Conservation (phyloP, 2,888 invertebrate genomes). For the Epinotia brunnichana region DNA sequence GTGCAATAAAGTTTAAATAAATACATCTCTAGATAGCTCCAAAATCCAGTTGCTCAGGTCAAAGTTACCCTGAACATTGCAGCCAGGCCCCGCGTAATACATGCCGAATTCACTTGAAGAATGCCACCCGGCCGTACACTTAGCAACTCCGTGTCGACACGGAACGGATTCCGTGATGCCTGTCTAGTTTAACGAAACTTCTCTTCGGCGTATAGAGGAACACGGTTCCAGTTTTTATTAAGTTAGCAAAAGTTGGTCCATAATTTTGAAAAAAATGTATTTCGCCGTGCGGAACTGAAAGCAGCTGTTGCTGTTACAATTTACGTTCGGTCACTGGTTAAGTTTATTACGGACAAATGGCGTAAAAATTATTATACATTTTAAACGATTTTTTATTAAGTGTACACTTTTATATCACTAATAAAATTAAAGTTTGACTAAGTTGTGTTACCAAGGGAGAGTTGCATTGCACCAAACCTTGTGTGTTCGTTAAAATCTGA, state of each 20-base stretch:
- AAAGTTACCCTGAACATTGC: constrained; percentile 6
- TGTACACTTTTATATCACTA: not conserved
- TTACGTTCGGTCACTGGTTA: not conserved
- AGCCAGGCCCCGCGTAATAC: not conserved
- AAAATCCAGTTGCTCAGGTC: not conserved
- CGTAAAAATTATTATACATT: not conserved
- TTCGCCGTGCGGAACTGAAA: not conserved
- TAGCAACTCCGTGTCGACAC: constrained; percentile 25
- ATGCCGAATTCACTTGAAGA: constrained; percentile 29
- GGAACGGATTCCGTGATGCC: constrained; percentile 24
- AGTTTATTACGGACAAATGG: not conserved
- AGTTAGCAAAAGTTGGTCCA: constrained; percentile 9
- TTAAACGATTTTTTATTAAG: not conserved
- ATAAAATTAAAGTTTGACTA: not conserved
- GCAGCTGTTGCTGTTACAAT: constrained; percentile 1
- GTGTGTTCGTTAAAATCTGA: too few relatives aligned
- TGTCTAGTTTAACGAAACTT: constrained; percentile 34
- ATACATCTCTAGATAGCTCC: not conserved
- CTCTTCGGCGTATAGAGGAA: constrained; percentile 8
- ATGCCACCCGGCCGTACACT: constrained; percentile 22
- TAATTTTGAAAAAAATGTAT: not conserved
- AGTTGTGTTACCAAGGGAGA: not conserved
- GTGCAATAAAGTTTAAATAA: too few relatives aligned
- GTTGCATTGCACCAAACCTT: too few relatives aligned
- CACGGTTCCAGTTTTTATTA: constrained; percentile 28